phyloP scores from a whole-genome alignment of 2,888 invertebrate genomes.

The Mimas tiliae region DNA sequence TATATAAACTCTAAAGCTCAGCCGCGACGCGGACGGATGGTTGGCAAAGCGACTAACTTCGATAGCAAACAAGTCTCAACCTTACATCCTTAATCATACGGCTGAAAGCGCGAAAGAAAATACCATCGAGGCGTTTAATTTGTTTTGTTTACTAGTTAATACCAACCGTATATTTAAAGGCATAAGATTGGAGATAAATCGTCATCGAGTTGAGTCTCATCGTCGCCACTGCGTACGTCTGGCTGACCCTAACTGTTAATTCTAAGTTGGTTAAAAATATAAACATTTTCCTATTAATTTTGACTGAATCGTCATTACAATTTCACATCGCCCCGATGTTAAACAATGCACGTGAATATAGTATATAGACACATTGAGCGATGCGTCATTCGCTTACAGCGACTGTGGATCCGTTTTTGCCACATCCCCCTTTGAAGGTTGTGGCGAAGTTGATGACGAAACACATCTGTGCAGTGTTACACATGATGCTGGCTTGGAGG shows the following conservation, averaged over 20 bases:
- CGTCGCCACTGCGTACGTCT: background rate
- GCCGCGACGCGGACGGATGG: background rate
- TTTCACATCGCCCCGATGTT: background rate
- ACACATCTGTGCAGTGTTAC: conserved; percentile 86
- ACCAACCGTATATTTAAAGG: background rate
- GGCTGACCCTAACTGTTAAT: background rate
- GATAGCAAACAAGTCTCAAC: background rate
- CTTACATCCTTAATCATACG: background rate
- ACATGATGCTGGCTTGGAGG: conserved; percentile 75
- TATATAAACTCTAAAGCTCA: too few species aligned
- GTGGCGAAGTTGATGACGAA: conserved; percentile 88
- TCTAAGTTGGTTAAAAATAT: too few species aligned
- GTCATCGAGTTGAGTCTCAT: background rate
- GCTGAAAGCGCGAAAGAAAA: too few species aligned
- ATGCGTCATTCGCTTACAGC: conserved; percentile 88
- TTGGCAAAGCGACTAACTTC: background rate
- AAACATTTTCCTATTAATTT: conserved; percentile 18
- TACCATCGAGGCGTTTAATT: background rate
- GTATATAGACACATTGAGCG: conserved; percentile 14
- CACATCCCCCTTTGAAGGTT: conserved; percentile 92
- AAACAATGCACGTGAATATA: background rate
- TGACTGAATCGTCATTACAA: conserved; percentile 34
- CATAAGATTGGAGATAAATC: background rate
- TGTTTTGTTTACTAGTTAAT: background rate
- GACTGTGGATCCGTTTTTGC: conserved; percentile 98